Base-by-base conservation (phyloP, 2,888 invertebrate genomes). In the Xanthorhoe spadicearia region DNA sequence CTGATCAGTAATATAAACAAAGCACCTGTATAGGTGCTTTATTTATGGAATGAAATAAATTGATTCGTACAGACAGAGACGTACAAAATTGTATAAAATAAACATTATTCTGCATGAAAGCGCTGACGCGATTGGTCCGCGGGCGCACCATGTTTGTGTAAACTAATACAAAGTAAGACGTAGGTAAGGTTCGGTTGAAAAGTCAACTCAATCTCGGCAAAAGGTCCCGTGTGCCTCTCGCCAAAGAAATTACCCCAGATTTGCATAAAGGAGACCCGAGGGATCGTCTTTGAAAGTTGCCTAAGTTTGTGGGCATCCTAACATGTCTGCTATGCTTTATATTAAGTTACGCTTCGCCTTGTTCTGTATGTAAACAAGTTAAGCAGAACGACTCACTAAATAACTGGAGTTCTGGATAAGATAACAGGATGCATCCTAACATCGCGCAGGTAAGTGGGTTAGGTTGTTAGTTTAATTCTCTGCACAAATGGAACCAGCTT, bases 181-280 rank as follows among this genome's bases (percentile, higher is more conserved):
- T 79, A 83, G 77, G 81, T 83, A 80, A 74, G 76, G 75, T 76
- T 81, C 79, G 81, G 83, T 83, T 83, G 83, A 83, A 83, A 85
- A 86, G 86, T 86, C 85, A 87, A 87, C 85, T 83, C 87, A 88
- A 89, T 89, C 85, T 88, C 81, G 79, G 80, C 82, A 83, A 88
- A 86, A 82, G 86, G 85, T 86, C 88, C 83, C 86, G 77, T 81
- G 86, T 79, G 88, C 87, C 86, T 86, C 85, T 85, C 87, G 86
- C 89, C 85, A 85, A 88, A 88, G 89, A 88, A 91, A 90, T 90
- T 90, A 89, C 89, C 83, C 83, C 77, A 85, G 85, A 90, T 90
- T 92, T 90, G 86, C 91, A 90, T 92, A 90, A 90, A 90, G 88
- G 88, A 87, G 88, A 87, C 86, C 85, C 87, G 72, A 79, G 88